Evolutionary conservation across 2,113 vertebrate genomes (phyloP), one percentile per base, ranked within the genome.

Genomic region (Miniopterus natalensis): DNA sequence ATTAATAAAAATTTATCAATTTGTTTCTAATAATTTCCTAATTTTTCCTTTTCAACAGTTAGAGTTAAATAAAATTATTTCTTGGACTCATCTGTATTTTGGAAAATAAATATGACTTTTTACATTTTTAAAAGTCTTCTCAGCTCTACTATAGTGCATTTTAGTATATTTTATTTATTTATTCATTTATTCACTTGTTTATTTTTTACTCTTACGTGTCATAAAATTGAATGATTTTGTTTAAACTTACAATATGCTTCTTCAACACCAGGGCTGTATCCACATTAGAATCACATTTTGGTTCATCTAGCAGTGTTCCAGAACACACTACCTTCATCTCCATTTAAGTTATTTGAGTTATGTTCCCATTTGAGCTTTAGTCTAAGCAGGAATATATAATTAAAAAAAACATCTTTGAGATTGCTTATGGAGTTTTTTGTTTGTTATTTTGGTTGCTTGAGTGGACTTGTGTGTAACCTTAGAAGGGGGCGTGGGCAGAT

Each of bases 401-500:
- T 74, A 57, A 55, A 74, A 20, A 81, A 63, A 25, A 70, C 45
- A 88, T 4, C 14, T 61, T 55, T 91, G 55, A 59, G 2, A 23
- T 49, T 80, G 8, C 63, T 71, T 92, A 45, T 88, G 23, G 17
- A 88, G 1, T 15, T 68, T 95, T 86, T 84, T 84, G 27, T 88
- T 79, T 88, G 14, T 75, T 70, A 70, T 71, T 79, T 89, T 93
- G 53, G 25, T 92, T 92, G 59, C 25, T 79, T 88, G 53, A 79
- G 63, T 79, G 40, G 31, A 53, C 66, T 74, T 79, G 9, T 89
- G 11, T 88, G 61, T 65, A 90, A 88, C 65, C 40, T 88, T 84
- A 92, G 90, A 53, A 95, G 49, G n/a, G 53, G 92, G 55, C 0
- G 10, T 92, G 88, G 75, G 94, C 86, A 95, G 94, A 95, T 96